Evolutionary conservation across 2,113 vertebrate species (phyloP).

Genomic region (Hystrix cristata): DNA sequence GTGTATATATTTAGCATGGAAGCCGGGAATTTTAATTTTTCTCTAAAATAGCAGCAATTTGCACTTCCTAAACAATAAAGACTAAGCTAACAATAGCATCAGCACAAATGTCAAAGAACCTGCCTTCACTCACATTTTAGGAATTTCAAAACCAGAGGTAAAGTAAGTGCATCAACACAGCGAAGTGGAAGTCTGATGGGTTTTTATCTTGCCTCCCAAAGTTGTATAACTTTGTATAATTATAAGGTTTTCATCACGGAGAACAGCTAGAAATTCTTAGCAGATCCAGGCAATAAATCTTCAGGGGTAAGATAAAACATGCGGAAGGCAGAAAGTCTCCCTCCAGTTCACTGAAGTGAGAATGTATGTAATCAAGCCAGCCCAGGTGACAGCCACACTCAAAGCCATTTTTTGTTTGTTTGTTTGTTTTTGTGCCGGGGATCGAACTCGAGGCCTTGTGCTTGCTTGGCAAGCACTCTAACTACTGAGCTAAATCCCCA

Average conservation of each 20-base stretch:
- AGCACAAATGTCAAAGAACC: conserved; percentile 19
- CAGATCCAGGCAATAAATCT: not conserved
- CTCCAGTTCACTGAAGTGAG: not conserved
- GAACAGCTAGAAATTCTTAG: not conserved
- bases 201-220: conserved; percentile 52
- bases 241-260: not conserved
- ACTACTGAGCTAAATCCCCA: too few species aligned
- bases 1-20: not conserved
- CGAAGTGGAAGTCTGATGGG: not conserved
- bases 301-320: not conserved
- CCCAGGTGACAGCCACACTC: not conserved
- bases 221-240: conserved; percentile 24
- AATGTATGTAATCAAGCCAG: not conserved
- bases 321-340: not conserved
- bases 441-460: too few species aligned
- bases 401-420: too few species aligned
- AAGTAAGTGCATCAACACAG: conserved; percentile 3
- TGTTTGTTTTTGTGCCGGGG: too few species aligned
- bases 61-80: not conserved
- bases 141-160: conserved; percentile 51
- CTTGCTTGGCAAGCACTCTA: too few species aligned
- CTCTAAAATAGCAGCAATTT: conserved; percentile 42
- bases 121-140: not conserved
- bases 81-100: not conserved
- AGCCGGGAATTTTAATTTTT: not conserved